Base-by-base conservation (phyloP, 2,888 invertebrate genomes). In the Meteorus colon region DNA sequence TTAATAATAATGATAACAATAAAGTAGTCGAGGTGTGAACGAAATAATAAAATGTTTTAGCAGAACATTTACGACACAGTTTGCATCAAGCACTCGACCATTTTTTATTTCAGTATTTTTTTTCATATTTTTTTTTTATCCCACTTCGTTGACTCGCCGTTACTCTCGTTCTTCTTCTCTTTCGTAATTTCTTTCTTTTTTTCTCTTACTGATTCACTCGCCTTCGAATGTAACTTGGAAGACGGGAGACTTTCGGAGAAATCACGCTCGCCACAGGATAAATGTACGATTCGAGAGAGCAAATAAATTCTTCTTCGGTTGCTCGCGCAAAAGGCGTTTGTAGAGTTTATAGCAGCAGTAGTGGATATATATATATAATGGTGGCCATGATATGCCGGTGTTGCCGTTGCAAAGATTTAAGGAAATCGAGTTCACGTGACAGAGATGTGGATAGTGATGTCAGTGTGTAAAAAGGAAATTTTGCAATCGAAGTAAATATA, bases 171-270 rank as follows among this genome's bases (percentile, higher is more conserved):
- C 19, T 27, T 41, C 67, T 66, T 71, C 75, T 68, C 55, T 63
- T 67, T 73, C 68, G 19, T 34, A 5, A 6, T 14, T 24, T 59
- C 27, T 29, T n/a, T 34, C 34, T 63, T 14, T 31, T 65, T 37
- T 45, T 41, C 45, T 29, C 60, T 63, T n/a, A 62, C 45, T 72
- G 24, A 59, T 59, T 66, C 67, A n/a, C 29, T 27, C 67, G 51
- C 14, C 4, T 62, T 34, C 67, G 59, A 74, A 65, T 65, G 31
- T 65, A 34, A 34, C 37, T 29, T 63, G 34, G 37, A 24, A 67
- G 74, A 74, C 68, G 68, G 71, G 72, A 75, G 75, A 72, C 72
- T 75, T 75, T 72, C 75, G 75, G 55, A 67, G 72, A 75, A 67
- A 75, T 71, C 75, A 45, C 72, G 41, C 48, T 19, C 69, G n/a